These are phyloP conservation scores for Rotaria magnacalcarata DNA, from an alignment of 2,888 invertebrate species.

Conservation along the genomic window DNA sequence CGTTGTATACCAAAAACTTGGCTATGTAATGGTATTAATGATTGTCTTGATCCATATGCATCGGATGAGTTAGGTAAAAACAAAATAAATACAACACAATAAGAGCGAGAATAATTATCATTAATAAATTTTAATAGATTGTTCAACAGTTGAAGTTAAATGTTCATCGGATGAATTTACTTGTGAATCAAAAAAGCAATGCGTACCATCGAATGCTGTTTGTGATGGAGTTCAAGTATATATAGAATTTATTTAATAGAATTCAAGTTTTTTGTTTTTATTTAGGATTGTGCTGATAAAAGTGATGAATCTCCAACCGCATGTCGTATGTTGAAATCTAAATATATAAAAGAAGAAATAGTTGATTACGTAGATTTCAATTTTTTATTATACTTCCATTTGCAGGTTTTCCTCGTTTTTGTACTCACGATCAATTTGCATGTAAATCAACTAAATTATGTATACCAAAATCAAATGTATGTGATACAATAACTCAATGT, in stretches of 20 bases:
- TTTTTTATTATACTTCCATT: too few species aligned
- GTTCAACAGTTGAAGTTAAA: neutral
- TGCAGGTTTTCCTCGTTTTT: neutral
- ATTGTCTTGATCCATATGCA: conserved; percentile 18
- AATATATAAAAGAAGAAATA: too few species aligned
- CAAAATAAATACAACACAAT: neutral
- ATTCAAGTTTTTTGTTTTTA: neutral
- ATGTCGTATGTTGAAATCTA: neutral
- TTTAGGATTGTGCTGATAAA: neutral
- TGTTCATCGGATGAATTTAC: conserved; percentile 2
- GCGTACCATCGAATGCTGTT: neutral
- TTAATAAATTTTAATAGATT: neutral
- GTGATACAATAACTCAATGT: conserved; percentile 35
- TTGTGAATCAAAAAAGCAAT: neutral
- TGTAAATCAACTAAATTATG: conserved; percentile 19
- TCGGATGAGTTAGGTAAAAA: conserved; percentile 23
- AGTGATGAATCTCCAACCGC: neutral
- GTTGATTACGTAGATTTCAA: too few species aligned
- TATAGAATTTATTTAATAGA: neutral
- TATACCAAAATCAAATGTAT: conserved; percentile 1
- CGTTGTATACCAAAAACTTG: conserved; percentile 32
- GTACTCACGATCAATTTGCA: conserved; percentile 5
- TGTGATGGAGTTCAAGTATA: conserved; percentile 14
- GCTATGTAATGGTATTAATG: conserved; percentile 35
- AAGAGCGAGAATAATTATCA: neutral